These are phyloP conservation scores for Montipora sp. DNA, from an alignment of 64 coral and sea anemone species.

Conservation along the genomic window DNA sequence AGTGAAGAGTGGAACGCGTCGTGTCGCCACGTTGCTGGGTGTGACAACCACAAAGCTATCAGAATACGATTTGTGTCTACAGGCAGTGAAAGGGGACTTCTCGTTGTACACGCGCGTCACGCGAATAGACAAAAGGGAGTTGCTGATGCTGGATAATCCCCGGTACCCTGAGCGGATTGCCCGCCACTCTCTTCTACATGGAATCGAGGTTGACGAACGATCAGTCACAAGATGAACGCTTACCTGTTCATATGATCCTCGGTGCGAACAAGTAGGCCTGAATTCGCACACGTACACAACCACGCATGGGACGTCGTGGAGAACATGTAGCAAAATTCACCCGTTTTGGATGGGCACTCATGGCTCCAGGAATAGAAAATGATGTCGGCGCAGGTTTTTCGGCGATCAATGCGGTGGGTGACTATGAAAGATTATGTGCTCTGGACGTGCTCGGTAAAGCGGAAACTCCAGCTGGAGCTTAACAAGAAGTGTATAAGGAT, in stretches of 20 bases:
- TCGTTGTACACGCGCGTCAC: slow-evolving; percentile 40
- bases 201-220: slow-evolving; percentile 45
- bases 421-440: slow-evolving; percentile 20
- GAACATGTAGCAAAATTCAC: slow-evolving; percentile 35
- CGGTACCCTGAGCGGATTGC: slow-evolving; percentile 45
- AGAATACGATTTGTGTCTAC: slow-evolving; percentile 33
- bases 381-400: not conserved
- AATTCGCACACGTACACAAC: not conserved
- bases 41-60: slow-evolving; percentile 48
- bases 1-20: slow-evolving; percentile 1
- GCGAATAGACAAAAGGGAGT: slow-evolving; percentile 32
- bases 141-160: slow-evolving; percentile 72
- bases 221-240: not conserved
- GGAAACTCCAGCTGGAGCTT: not conserved
- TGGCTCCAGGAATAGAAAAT: not conserved
- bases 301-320: not conserved
- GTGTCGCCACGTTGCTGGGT: slow-evolving; percentile 61
- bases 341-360: slow-evolving; percentile 38
- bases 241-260: slow-evolving; percentile 70
- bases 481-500: slow-evolving; percentile 39
- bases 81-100: slow-evolving; percentile 35
- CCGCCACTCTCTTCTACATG: slow-evolving; percentile 30
- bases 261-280: slow-evolving; percentile 41
- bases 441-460: slow-evolving; percentile 8
- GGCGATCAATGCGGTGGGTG: not conserved